phyloP scores from a whole-genome alignment of 2,797 vertebrate species.

The Benthosema pterotum region DNA sequence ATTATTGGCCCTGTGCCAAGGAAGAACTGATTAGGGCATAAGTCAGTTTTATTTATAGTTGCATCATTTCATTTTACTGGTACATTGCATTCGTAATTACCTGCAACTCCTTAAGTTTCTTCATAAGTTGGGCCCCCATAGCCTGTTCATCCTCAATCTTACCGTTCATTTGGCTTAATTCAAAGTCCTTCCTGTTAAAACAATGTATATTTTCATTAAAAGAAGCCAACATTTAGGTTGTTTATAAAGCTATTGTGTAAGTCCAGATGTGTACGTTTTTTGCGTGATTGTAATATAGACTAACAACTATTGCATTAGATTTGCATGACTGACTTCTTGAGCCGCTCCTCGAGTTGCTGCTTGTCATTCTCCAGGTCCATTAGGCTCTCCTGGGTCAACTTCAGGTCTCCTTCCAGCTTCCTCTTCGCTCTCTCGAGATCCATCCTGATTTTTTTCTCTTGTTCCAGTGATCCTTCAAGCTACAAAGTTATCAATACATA shows the following conservation, averaged over 20 bases:
- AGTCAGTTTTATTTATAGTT: too few relatives aligned
- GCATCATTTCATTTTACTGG: not conserved
- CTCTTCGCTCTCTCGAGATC: slow-evolving; percentile 87
- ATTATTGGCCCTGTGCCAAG: too few relatives aligned
- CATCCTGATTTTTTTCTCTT: slow-evolving; percentile 90
- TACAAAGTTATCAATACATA: slow-evolving; percentile 47
- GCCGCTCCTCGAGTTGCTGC: slow-evolving; percentile 82
- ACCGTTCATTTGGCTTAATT: slow-evolving; percentile 80
- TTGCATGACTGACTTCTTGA: too few relatives aligned
- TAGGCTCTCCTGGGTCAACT: slow-evolving; percentile 82
- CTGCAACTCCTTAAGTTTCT: slow-evolving; percentile 82
- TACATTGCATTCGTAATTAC: slow-evolving; percentile 49
- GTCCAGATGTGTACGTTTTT: too few relatives aligned
- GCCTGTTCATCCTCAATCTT: slow-evolving; percentile 89
- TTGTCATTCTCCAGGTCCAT: slow-evolving; percentile 88
- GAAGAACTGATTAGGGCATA: too few relatives aligned
- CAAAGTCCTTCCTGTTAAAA: slow-evolving; percentile 80
- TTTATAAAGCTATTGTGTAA: too few relatives aligned
- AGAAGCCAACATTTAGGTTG: too few relatives aligned
- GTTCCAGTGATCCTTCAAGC: slow-evolving; percentile 89
- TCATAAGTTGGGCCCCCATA: slow-evolving; percentile 81
- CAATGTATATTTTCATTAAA: slow-evolving; percentile 58
- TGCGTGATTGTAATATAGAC: not conserved
- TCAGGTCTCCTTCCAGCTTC: slow-evolving; percentile 84
- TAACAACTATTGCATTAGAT: slow-evolving; percentile 13